Percentiles rank a stretch among this genome's conserved stretches.
Conservation (phyloP, 2,888 invertebrate species). For the Adelphocoris suturalis region DNA sequence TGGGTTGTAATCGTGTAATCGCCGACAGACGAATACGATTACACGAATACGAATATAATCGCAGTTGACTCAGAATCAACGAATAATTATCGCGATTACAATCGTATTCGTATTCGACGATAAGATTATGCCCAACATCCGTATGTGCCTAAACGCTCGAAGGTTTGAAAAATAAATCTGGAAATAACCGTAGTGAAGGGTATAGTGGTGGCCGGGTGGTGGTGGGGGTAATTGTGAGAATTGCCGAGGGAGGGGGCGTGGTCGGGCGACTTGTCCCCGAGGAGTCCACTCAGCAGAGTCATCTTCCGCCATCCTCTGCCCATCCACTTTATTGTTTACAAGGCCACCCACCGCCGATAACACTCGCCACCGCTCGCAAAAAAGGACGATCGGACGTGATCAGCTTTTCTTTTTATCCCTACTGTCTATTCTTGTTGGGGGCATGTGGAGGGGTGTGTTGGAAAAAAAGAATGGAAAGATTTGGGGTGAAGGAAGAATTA, state of each 20-base stretch:
- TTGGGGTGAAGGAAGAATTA: not conserved
- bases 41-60: no score
- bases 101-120: no score
- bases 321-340: conserved; percentile 69
- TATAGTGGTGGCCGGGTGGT: not conserved
- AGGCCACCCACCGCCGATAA: not conserved
- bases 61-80: no score
- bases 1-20: no score
- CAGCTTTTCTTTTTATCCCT: conserved; percentile 33
- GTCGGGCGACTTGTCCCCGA: conserved; percentile 59
- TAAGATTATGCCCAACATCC: no score
- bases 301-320: not conserved
- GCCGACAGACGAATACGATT: no score
- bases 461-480: not conserved
- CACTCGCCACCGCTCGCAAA: not conserved
- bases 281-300: conserved; percentile 70
- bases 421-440: not conserved
- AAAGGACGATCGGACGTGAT: not conserved
- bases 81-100: no score
- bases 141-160: not conserved
- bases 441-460: not conserved
- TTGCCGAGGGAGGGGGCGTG: conserved; percentile 60
- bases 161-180: not conserved
- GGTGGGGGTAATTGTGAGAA: conserved; percentile 62
- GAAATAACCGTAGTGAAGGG: not conserved